Evolutionary conservation across 2,113 vertebrate genomes (phyloP), one percentile per base, ranked within the genome.

Genomic region (Entosphenus tridentatus): DNA sequence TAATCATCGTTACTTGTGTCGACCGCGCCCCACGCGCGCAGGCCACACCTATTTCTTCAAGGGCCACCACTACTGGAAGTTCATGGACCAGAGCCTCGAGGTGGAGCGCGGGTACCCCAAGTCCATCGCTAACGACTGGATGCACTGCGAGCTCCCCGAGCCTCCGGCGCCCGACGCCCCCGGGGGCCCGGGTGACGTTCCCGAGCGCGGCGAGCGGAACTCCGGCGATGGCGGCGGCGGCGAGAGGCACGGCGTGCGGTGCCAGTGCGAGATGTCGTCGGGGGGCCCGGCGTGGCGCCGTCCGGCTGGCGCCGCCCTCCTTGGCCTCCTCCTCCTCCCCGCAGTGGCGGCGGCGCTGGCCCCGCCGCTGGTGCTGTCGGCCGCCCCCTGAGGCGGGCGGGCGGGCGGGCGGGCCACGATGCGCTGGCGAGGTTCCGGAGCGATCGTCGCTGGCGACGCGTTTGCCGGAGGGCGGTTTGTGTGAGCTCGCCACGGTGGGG

Each of bases 11-110:
- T 39, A 7, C 39, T 39, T 7, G 39, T 39, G 39, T 7, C 5
- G 39, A 39, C 39, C 39, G 5, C n/a, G n/a, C n/a, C n/a, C n/a
- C n/a, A n/a, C n/a, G n/a, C 39, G 39, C 39, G 39, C 77, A 95
- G 90, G 89, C 21, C 84, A 88, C 1, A 85, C 85, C 57, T 97
- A 96, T 76, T 96, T 96, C 78, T 96, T 97, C 77, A 87, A 84
- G 12, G 92, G 87, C 72, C 84, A 82, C 72, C 83, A 95, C 68
- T 98, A 98, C 80, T 98, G 93, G 93, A 86, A 87, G 14, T 83
- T 95, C 69, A 74, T 77, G 14, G 84, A 85, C 74, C 84, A 85
- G 0, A 83, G 85, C 68, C 80, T 85, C 81, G 87, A 91, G 73
- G 84, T 71, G 1, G 88, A 87, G 55, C 76, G 79, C 0, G 85